Percentiles rank a stretch among this genome's conserved stretches.
These are phyloP conservation scores for Drosophila colorata DNA, from an alignment of 2,888 invertebrate species.

Conservation along the genomic window DNA sequence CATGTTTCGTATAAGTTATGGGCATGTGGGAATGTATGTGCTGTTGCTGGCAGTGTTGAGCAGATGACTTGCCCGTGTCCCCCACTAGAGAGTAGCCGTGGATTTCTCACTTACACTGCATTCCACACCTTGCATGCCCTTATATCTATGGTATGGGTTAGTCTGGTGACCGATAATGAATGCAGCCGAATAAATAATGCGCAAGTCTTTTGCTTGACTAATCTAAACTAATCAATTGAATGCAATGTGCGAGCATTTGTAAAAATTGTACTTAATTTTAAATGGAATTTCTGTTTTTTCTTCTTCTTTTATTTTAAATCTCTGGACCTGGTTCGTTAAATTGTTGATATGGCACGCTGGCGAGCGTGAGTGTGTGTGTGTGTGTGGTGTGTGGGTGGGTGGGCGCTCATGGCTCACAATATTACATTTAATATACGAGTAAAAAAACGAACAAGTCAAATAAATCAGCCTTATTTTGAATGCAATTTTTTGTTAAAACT, in stretches of 20 bases:
- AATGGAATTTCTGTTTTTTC: constrained; percentile 42
- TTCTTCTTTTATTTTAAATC: background rate
- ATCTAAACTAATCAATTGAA: constrained; percentile 59
- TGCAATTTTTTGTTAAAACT: constrained; percentile 67
- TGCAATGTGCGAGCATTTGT: constrained; percentile 52
- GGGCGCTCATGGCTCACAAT: constrained; percentile 29
- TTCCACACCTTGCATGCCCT: constrained; percentile 12
- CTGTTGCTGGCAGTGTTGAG: constrained; percentile 46
- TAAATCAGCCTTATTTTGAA: constrained; percentile 79
- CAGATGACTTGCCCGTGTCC: constrained; percentile 12
- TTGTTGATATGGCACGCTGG: constrained; percentile 64
- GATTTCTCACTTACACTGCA: constrained; percentile 11
- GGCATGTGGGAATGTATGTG: constrained; percentile 13
- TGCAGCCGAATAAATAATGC: constrained; percentile 59
- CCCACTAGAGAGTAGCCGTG: background rate
- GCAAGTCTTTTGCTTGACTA: constrained; percentile 71
- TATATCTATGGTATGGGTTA: constrained; percentile 14
- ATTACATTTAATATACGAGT: constrained; percentile 47
- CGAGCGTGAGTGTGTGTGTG: constrained; percentile 18
- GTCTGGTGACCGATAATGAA: constrained; percentile 14
- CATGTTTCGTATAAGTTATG: background rate
- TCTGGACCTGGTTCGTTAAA: constrained; percentile 44
- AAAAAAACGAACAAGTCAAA: constrained; percentile 79
- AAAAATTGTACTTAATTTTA: constrained; percentile 60
- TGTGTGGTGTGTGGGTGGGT: constrained; percentile 25